Evolutionary conservation across 1,140 invertebrate genomes (phyloP).

Genomic region (Cydia fagiglandana): DNA sequence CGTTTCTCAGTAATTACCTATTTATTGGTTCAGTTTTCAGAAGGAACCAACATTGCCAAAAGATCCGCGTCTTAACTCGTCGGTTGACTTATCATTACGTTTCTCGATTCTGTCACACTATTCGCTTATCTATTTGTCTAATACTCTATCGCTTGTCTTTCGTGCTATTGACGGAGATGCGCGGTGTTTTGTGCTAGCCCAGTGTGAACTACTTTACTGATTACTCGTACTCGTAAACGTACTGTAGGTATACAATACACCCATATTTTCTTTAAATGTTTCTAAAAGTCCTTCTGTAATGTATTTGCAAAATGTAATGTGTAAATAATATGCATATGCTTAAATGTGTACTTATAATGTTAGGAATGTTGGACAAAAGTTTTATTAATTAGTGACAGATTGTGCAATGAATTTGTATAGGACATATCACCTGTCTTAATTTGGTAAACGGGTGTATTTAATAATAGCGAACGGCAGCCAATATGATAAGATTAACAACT

Average conservation of each 20-base stretch:
- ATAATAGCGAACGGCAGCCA: conserved; percentile 9
- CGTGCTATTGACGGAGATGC: too few species aligned
- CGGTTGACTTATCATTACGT: neutral
- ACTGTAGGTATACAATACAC: neutral
- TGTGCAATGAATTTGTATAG: neutral
- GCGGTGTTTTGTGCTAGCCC: too few species aligned
- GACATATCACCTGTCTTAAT: neutral
- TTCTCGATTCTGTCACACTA: too few species aligned
- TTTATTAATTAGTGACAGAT: neutral
- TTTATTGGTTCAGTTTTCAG: neutral
- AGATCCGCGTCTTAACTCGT: neutral
- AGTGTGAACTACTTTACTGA: too few species aligned
- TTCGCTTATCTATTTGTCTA: too few species aligned
- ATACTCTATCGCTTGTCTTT: too few species aligned
- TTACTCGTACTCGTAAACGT: neutral
- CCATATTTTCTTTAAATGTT: neutral
- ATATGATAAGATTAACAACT: neutral
- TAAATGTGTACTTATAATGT: conserved; percentile 3
- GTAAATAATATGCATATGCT: conserved; percentile 1
- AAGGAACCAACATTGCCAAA: neutral
- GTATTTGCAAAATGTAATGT: conserved; percentile 15
- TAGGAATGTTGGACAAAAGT: neutral
- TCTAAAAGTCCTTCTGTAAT: neutral
- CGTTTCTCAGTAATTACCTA: too few species aligned
- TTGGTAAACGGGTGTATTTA: neutral